A percentile compares a stretch with the other conserved stretches of the same genome.
Conservation (phyloP, 1,140 invertebrate genomes). For the Leptoteleia sp. region DNA sequence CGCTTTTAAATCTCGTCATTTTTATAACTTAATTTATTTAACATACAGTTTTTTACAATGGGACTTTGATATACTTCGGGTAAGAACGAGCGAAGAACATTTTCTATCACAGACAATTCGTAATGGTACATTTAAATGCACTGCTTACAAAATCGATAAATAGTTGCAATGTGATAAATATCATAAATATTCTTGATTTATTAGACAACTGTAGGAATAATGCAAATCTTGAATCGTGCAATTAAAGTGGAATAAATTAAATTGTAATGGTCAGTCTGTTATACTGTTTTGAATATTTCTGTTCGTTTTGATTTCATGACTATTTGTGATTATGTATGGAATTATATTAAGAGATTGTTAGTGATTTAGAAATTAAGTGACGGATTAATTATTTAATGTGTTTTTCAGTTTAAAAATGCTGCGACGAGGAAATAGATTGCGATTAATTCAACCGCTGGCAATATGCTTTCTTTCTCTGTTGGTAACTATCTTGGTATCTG, state of each 20-base stretch:
- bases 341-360: no score
- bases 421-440: constrained; percentile 69
- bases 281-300: no score
- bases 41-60: constrained; percentile 5
- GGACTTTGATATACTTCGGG: constrained; percentile 12
- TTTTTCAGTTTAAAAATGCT: constrained; percentile 56
- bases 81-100: constrained; percentile 1
- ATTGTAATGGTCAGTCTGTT: no score
- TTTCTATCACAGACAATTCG: background rate
- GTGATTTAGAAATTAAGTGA: no score
- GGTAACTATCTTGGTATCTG: constrained; percentile 64
- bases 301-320: no score
- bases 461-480: constrained; percentile 68
- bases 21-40: background rate
- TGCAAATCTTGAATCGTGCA: no score
- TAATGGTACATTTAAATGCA: background rate
- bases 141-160: no score
- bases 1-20: constrained; percentile 13
- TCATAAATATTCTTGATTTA: no score
- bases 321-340: no score
- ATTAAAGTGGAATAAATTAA: no score
- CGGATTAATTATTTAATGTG: constrained; percentile 2
- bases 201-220: no score
- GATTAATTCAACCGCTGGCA: constrained; percentile 69
- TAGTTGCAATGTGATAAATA: no score